A percentile compares a stretch with the other conserved stretches of the same genome.
Evolutionary conservation across 2,113 vertebrate species (phyloP).

Genomic region (Corythaeola cristata): DNA sequence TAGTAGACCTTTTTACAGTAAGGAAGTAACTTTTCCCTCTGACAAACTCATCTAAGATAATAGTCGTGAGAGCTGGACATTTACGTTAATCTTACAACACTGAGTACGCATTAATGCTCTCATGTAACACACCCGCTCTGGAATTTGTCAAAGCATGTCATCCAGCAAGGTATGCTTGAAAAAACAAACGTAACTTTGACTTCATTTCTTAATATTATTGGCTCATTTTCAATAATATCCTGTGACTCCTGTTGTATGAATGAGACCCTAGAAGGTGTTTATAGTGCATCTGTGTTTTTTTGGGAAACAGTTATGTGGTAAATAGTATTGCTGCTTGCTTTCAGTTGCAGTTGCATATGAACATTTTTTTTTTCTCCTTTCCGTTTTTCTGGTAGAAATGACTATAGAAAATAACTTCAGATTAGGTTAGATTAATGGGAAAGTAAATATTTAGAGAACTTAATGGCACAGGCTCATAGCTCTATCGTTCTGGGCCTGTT

Average conservation of each 20-base stretch:
- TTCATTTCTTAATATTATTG: not conserved
- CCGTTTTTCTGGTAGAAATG: not conserved
- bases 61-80: not conserved
- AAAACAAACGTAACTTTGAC: not conserved
- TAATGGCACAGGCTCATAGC: not conserved
- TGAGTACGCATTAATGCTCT: not conserved
- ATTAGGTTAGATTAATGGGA: not conserved
- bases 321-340: not conserved
- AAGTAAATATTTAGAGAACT: not conserved
- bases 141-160: not conserved
- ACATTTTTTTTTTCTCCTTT: not conserved
- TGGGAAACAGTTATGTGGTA: not conserved
- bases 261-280: not conserved
- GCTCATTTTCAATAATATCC: not conserved
- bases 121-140: not conserved
- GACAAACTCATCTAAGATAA: not conserved
- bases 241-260: not conserved
- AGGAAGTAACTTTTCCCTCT: not conserved
- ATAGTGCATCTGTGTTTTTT: not conserved
- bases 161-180: not conserved
- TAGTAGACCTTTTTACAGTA: not conserved
- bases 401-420: not conserved
- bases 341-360: not conserved
- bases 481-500: not conserved
- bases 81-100: not conserved